A percentile compares a stretch with the other conserved stretches of the same genome.
Evolutionary conservation across 2,888 invertebrate species (phyloP).

Genomic region (Euplagia quadripunctaria): DNA sequence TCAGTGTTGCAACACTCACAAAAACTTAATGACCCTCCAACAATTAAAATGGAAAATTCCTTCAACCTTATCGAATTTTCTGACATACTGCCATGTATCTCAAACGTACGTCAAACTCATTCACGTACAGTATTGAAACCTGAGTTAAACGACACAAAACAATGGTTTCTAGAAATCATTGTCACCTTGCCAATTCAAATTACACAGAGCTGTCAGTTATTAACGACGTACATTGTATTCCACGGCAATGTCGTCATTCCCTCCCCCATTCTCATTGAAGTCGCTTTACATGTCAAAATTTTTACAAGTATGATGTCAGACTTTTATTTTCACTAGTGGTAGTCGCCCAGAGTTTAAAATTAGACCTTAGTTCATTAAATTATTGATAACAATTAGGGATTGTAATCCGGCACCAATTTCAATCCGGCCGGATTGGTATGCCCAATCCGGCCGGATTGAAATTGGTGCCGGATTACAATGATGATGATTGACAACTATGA

Average conservation of each 20-base stretch:
- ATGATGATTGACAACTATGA: no score
- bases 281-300: not conserved
- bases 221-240: conserved; percentile 6
- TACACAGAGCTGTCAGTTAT: conserved; percentile 7
- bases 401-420: no score
- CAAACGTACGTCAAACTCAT: not conserved
- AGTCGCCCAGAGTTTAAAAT: not conserved
- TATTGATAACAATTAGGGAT: not conserved
- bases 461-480: no score
- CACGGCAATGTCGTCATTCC: not conserved
- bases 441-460: no score
- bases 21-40: not conserved
- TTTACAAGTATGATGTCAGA: conserved; percentile 11
- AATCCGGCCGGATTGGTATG: no score
- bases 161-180: conserved; percentile 19
- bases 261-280: not conserved
- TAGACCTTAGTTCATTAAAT: not conserved
- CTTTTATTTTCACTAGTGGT: not conserved
- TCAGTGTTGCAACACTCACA: no score
- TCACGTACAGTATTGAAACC: not conserved
- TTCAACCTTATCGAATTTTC: conserved; percentile 13
- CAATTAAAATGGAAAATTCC: not conserved
- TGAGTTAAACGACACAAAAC: not conserved
- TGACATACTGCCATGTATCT: conserved; percentile 1
- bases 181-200: conserved; percentile 16